A percentile compares a stretch with the other conserved stretches of the same genome.
Evolutionary conservation across 2,888 invertebrate species (phyloP).

Genomic region (Plagodis pulveraria): DNA sequence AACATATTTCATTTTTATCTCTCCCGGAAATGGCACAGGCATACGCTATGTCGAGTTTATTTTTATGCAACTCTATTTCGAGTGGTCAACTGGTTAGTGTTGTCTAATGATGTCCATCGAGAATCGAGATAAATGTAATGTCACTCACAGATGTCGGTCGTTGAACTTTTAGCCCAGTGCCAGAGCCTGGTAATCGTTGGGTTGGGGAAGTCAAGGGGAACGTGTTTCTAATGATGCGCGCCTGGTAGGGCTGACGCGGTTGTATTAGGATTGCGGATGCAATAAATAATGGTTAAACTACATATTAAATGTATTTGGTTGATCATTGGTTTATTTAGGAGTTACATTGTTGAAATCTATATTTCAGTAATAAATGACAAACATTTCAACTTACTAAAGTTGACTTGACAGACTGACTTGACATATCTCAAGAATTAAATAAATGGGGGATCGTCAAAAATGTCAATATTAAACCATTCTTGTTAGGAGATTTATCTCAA

Average conservation of each 20-base stretch:
- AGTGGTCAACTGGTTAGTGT: slow-evolving; percentile 28
- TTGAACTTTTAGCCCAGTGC: slow-evolving; percentile 66
- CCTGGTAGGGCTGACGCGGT: slow-evolving; percentile 55
- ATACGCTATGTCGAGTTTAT: slow-evolving; percentile 5
- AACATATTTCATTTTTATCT: neutral
- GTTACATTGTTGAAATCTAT: too few species aligned
- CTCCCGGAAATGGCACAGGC: neutral
- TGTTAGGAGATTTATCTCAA: too few species aligned
- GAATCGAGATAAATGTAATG: slow-evolving; percentile 46
- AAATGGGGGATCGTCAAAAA: too few species aligned
- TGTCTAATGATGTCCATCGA: slow-evolving; percentile 8
- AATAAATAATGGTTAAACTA: neutral
- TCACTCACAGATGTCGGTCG: slow-evolving; percentile 48
- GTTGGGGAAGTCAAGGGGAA: slow-evolving; percentile 47
- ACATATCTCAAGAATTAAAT: too few species aligned
- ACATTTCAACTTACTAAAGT: too few species aligned
- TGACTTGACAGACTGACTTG: too few species aligned
- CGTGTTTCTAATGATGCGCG: slow-evolving; percentile 56
- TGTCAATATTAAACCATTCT: too few species aligned
- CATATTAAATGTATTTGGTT: too few species aligned
- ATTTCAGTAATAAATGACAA: too few species aligned
- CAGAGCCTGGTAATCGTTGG: slow-evolving; percentile 25
- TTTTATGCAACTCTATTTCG: slow-evolving; percentile 34
- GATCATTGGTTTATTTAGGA: too few species aligned
- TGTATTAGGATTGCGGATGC: slow-evolving; percentile 16